These are phyloP conservation scores for Epirrita christyi DNA, from an alignment of 2,888 invertebrate species.

Conservation along the genomic window DNA sequence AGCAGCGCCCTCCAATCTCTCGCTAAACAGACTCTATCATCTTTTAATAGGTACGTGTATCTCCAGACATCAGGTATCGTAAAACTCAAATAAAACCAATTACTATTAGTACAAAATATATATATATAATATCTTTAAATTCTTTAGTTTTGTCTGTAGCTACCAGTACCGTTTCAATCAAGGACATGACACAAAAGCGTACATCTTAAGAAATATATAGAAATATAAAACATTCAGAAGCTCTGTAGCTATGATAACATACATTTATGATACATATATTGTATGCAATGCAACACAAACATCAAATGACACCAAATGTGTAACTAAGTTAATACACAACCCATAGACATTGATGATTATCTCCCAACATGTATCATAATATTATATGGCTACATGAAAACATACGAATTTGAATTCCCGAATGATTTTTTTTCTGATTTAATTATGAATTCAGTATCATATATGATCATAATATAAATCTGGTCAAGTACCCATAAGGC, in stretches of 20 bases:
- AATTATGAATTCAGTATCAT: too few species aligned
- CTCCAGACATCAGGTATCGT: not conserved
- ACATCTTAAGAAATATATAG: not conserved
- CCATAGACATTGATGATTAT: slow-evolving; percentile 10
- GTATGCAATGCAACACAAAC: slow-evolving; percentile 12
- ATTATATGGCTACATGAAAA: too few species aligned
- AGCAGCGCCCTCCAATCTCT: too few species aligned
- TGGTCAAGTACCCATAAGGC: too few species aligned
- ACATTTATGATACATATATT: too few species aligned
- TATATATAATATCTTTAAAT: too few species aligned
- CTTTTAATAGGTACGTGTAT: not conserved
- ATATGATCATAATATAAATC: too few species aligned
- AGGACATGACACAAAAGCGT: slow-evolving; percentile 5
- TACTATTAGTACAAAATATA: not conserved
- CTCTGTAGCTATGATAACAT: too few species aligned
- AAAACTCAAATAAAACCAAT: not conserved
- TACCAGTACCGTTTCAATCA: not conserved
- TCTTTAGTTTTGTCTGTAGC: not conserved
- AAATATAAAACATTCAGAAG: slow-evolving; percentile 10
- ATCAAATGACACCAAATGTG: slow-evolving; percentile 8
- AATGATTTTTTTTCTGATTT: too few species aligned
- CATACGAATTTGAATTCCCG: too few species aligned
- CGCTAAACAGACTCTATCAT: too few species aligned
- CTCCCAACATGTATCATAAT: slow-evolving; percentile 8
- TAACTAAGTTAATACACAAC: not conserved